Conservation (phyloP, 30 jellyfish, hydroid and myxozoan species). For the Hydractinia echinata region DNA sequence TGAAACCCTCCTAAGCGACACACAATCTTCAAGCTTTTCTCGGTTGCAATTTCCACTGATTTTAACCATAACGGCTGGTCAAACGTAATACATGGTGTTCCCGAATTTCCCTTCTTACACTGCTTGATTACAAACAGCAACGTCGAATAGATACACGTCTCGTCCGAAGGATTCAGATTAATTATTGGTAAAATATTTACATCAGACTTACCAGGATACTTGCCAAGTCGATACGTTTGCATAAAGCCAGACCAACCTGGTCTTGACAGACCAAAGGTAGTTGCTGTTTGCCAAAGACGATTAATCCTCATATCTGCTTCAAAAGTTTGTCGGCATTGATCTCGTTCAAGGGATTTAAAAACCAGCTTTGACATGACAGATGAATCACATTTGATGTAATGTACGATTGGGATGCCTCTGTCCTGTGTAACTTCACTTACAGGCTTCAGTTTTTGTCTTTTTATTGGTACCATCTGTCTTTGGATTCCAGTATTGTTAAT, state of each 20-base stretch:
- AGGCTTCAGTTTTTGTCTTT: background rate
- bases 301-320: constrained; percentile 10
- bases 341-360: background rate
- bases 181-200: constrained; percentile 33
- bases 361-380: background rate
- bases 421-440: background rate
- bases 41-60: constrained; percentile 32
- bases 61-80: constrained; percentile 66
- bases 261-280: background rate
- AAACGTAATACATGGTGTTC: constrained; percentile 47
- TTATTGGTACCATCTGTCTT: constrained; percentile 6
- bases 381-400: background rate
- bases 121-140: constrained; percentile 23
- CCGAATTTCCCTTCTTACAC: constrained; percentile 19
- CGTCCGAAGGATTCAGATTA: constrained; percentile 43
- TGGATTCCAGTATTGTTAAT: background rate
- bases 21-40: constrained; percentile 20
- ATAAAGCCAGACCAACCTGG: constrained; percentile 57
- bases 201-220: constrained; percentile 36
- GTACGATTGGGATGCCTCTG: constrained; percentile 9
- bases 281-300: constrained; percentile 1
- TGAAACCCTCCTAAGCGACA: constrained; percentile 60
- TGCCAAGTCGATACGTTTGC: constrained; percentile 20
- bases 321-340: constrained; percentile 4
- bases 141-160: constrained; percentile 46